Percentiles rank a stretch among this genome's conserved stretches.
These are phyloP conservation scores for Agapornis canus DNA, from an alignment of 2,797 vertebrate species.

Conservation along the genomic window DNA sequence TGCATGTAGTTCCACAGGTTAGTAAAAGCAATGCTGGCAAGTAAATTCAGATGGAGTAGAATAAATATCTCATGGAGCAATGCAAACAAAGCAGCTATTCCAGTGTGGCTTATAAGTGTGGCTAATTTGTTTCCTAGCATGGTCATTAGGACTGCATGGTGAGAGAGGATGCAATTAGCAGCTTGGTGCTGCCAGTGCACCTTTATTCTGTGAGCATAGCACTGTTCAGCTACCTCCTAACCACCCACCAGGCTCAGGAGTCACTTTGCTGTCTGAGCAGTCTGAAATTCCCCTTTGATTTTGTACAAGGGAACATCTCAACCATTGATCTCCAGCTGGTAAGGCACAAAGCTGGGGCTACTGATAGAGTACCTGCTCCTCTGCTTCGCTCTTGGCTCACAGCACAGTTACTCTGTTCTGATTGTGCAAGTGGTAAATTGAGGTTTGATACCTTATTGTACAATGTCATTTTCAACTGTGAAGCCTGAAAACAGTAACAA, in stretches of 20 bases:
- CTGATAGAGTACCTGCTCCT: background rate
- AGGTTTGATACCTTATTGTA: background rate
- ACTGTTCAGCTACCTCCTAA: background rate
- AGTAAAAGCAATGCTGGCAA: background rate
- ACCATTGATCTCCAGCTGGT: background rate
- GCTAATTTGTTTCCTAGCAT: background rate
- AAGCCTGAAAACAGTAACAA: background rate
- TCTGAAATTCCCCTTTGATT: background rate
- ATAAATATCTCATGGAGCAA: background rate
- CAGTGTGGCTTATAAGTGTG: background rate
- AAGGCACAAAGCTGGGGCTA: background rate
- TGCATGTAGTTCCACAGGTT: background rate
- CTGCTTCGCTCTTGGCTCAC: background rate
- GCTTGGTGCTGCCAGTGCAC: accelerated
- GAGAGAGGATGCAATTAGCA: background rate
- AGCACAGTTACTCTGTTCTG: background rate
- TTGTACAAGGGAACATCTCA: background rate
- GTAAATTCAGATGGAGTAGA: background rate
- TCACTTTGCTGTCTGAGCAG: background rate
- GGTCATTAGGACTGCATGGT: background rate
- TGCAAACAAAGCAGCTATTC: background rate
- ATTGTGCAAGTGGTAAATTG: background rate
- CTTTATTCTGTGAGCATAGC: background rate
- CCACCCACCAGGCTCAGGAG: too few relatives aligned
- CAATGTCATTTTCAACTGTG: background rate